Evolutionary conservation across 2,113 vertebrate species (phyloP).

Genomic region (Trogon surrucura): DNA sequence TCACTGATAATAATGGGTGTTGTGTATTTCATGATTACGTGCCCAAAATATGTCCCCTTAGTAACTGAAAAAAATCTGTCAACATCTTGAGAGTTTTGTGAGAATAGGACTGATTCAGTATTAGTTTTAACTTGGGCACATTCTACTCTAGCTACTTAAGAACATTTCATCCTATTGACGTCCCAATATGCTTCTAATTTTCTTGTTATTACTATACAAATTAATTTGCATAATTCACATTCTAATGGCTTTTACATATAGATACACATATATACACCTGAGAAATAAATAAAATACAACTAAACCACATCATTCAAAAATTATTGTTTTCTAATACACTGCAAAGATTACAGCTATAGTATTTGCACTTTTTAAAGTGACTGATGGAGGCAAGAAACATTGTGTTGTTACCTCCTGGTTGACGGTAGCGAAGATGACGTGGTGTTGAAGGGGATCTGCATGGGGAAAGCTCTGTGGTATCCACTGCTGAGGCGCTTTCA

Average conservation of each 20-base stretch:
- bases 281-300: background rate
- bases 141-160: background rate
- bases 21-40: background rate
- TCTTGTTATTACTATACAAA: background rate
- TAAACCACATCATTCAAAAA: background rate
- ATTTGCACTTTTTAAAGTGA: background rate
- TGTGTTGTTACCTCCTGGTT: slow-evolving; percentile 83
- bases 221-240: background rate
- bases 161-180: background rate
- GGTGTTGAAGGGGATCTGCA: slow-evolving; percentile 93
- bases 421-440: slow-evolving; percentile 91
- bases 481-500: slow-evolving; percentile 82
- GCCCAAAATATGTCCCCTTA: background rate
- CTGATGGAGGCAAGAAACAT: background rate
- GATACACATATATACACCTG: too few relatives aligned
- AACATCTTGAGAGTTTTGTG: background rate
- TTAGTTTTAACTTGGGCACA: slow-evolving; percentile 5
- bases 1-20: slow-evolving; percentile 3
- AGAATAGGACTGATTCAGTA: background rate
- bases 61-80: background rate
- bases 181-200: background rate
- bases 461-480: slow-evolving; percentile 87
- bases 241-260: background rate
- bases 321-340: background rate
- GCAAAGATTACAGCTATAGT: background rate